Evolutionary conservation across 2,888 invertebrate species (phyloP).

Genomic region (Geotrupes spiniger): DNA sequence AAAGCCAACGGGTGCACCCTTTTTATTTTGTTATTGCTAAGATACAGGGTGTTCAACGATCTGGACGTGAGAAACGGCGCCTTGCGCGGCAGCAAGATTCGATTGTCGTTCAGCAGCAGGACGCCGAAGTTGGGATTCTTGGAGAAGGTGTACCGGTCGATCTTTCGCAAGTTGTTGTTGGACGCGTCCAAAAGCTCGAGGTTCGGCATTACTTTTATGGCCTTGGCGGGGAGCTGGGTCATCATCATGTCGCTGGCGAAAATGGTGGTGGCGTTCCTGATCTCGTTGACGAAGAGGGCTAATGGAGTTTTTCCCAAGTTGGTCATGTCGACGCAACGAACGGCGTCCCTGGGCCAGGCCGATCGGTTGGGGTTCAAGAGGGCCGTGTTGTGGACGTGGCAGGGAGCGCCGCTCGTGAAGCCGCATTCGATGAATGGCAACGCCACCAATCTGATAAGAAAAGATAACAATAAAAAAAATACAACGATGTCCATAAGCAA

Average conservation of each 20-base stretch:
- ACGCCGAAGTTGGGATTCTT: slow-evolving; percentile 35
- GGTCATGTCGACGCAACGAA: slow-evolving; percentile 41
- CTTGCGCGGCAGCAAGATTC: slow-evolving; percentile 33
- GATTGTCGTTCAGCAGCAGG: slow-evolving; percentile 34
- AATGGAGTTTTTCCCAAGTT: slow-evolving; percentile 30
- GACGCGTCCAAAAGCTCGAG: slow-evolving; percentile 41
- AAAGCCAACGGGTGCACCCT: slow-evolving; percentile 36
- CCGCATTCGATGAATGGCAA: slow-evolving; percentile 15
- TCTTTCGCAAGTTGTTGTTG: slow-evolving; percentile 37
- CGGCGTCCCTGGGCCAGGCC: slow-evolving; percentile 20
- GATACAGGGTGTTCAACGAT: slow-evolving; percentile 37
- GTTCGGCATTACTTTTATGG: slow-evolving; percentile 32
- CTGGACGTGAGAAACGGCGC: slow-evolving; percentile 34
- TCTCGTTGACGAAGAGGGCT: slow-evolving; percentile 9
- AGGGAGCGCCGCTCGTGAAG: slow-evolving; percentile 40
- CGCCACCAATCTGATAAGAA: neutral
- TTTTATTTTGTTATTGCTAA: slow-evolving; percentile 40
- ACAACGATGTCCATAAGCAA: too few relatives aligned
- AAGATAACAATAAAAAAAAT: too few relatives aligned
- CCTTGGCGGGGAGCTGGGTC: slow-evolving; percentile 25
- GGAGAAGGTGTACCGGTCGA: slow-evolving; percentile 26
- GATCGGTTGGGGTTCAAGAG: slow-evolving; percentile 30
- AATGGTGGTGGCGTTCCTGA: slow-evolving; percentile 29
- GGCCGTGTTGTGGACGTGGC: slow-evolving; percentile 41
- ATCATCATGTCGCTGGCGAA: slow-evolving; percentile 42